phyloP scores from a whole-genome alignment of 2,888 invertebrate genomes.

The Poecilobothrus nobilitatus region DNA sequence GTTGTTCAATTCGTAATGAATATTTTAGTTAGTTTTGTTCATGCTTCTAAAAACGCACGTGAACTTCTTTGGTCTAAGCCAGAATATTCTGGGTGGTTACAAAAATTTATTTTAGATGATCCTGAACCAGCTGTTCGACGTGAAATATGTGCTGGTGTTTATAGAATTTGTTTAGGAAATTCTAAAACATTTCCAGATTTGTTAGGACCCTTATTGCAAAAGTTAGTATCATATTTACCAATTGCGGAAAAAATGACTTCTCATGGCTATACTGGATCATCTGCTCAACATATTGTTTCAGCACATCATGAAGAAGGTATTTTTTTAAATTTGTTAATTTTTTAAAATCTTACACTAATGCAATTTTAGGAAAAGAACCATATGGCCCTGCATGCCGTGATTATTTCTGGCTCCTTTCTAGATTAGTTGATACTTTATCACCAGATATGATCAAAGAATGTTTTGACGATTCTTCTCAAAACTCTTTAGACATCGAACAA shows the following conservation, averaged over 20 bases:
- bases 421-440: conserved; percentile 77
- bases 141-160: conserved; percentile 88
- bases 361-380: conserved; percentile 67
- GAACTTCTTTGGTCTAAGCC: conserved; percentile 66
- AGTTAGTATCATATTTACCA: conserved; percentile 70
- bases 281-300: conserved; percentile 41
- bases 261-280: conserved; percentile 23
- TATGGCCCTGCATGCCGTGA: conserved; percentile 91
- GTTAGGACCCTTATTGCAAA: conserved; percentile 69
- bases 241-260: conserved; percentile 76
- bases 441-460: conserved; percentile 65
- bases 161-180: conserved; percentile 71
- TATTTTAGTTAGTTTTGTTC: conserved; percentile 85
- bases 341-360: neutral
- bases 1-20: conserved; percentile 89
- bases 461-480: conserved; percentile 49
- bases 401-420: conserved; percentile 86
- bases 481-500: conserved; percentile 62
- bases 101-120: conserved; percentile 78
- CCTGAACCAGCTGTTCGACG: conserved; percentile 85
- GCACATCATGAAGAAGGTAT: conserved; percentile 56
- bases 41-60: conserved; percentile 72
- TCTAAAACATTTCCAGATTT: conserved; percentile 50
- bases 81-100: conserved; percentile 71
- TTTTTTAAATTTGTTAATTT: neutral